Percentiles rank a stretch among this genome's conserved stretches.
phyloP scores from a whole-genome alignment of 2,888 invertebrate species.

The Hydrotaea diabolus region DNA sequence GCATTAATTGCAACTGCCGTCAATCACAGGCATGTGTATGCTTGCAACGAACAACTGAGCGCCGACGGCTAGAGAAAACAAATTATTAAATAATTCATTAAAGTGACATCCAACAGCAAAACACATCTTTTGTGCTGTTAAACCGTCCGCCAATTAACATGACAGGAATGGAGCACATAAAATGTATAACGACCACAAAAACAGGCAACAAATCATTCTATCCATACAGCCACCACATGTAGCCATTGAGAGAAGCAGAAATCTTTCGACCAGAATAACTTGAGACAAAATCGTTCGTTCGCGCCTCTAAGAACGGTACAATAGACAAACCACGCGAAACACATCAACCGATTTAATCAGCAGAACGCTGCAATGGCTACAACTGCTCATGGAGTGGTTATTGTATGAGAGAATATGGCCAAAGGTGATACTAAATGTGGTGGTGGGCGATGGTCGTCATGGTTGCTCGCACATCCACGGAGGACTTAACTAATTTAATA shows the following conservation, averaged over 20 bases:
- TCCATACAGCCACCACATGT: too few relatives aligned
- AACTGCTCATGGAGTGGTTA: too few relatives aligned
- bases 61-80: neutral
- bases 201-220: neutral
- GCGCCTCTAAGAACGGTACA: too few relatives aligned
- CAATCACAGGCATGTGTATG: neutral
- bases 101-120: conserved; percentile 51
- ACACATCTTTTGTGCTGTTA: conserved; percentile 39
- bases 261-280: neutral
- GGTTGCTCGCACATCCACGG: neutral
- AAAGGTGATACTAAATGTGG: neutral
- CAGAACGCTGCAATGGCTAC: too few relatives aligned
- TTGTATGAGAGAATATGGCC: neutral
- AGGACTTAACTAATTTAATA: neutral
- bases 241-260: neutral
- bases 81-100: conserved; percentile 55
- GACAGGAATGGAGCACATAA: conserved; percentile 49
- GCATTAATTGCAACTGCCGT: neutral
- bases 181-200: conserved; percentile 16
- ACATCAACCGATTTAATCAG: neutral
- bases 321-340: conserved; percentile 34
- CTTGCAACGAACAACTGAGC: neutral
- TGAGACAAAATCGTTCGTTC: neutral
- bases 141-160: conserved; percentile 54
- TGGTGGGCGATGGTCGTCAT: neutral